Percentiles rank a stretch among this genome's conserved stretches.
Evolutionary conservation across 2,888 invertebrate genomes (phyloP).

Genomic region (Nephrotoma guestfalica): DNA sequence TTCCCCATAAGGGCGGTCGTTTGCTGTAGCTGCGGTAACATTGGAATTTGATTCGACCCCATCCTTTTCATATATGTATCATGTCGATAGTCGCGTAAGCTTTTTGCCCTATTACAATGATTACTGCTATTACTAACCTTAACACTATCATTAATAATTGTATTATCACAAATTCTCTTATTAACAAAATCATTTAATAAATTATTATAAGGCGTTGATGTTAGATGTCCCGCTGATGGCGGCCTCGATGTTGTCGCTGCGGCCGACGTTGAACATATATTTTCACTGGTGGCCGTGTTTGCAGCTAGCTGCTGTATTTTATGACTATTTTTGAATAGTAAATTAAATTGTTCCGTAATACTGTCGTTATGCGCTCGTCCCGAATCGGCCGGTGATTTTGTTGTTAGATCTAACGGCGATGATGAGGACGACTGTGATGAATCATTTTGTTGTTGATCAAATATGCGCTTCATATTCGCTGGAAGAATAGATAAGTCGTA

Average conservation of each 20-base stretch:
- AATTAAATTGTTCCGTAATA: slow-evolving; percentile 1
- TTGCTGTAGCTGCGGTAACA: background rate
- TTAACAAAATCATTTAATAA: slow-evolving; percentile 2
- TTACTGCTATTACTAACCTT: background rate
- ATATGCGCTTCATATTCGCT: background rate
- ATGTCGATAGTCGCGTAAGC: background rate
- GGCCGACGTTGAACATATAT: background rate
- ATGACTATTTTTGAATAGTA: slow-evolving; percentile 1
- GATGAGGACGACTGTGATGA: background rate
- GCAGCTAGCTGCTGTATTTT: background rate
- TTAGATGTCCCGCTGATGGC: background rate
- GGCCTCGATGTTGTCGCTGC: background rate
- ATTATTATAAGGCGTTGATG: background rate
- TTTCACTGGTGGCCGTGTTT: background rate
- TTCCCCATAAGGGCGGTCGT: background rate
- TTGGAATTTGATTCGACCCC: background rate
- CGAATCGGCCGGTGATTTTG: background rate
- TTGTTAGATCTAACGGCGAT: background rate
- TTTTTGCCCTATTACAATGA: background rate
- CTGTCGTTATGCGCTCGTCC: background rate
- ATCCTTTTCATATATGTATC: background rate
- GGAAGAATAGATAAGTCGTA: slow-evolving; percentile 1
- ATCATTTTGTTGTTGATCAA: background rate
- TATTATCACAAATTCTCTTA: slow-evolving; percentile 6
- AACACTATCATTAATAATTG: slow-evolving; percentile 1